Percentiles rank a stretch among this genome's conserved stretches.
phyloP scores from a whole-genome alignment of 2,113 vertebrate species.

The Isurus oxyrinchus region DNA sequence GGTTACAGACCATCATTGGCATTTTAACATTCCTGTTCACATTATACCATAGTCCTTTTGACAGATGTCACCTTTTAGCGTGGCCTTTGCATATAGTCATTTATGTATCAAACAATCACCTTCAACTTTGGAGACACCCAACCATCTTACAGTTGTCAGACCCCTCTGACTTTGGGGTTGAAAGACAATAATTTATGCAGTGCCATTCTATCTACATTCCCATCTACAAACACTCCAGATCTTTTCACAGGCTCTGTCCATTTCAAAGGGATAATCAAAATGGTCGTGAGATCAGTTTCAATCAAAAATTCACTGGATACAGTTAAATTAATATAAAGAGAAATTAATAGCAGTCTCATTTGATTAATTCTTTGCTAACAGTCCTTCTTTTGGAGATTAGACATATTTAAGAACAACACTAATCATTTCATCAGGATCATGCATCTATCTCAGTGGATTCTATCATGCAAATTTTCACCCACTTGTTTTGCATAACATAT shows the following conservation, averaged over 20 bases:
- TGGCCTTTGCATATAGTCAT: not conserved
- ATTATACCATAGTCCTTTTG: not conserved
- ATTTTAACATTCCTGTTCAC: not conserved
- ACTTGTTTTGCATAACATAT: not conserved
- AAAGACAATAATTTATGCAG: not conserved
- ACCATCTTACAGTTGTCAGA: not conserved
- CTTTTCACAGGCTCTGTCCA: not conserved
- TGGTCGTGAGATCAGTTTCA: not conserved
- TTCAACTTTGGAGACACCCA: not conserved
- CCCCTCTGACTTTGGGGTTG: not conserved
- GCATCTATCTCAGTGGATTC: not conserved
- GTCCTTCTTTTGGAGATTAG: not conserved
- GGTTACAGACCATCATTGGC: not conserved
- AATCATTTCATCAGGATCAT: not conserved
- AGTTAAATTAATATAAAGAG: not conserved
- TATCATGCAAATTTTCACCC: not conserved
- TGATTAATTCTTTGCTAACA: not conserved
- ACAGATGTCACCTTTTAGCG: not conserved
- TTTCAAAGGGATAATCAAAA: not conserved
- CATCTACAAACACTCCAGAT: not conserved
- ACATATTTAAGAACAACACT: not conserved
- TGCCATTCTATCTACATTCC: not conserved
- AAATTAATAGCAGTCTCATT: not conserved
- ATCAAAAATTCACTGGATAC: not conserved
- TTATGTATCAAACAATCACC: not conserved